These are phyloP conservation scores for Mercenaria mercenaria DNA, from an alignment of 1,140 invertebrate species.

Conservation along the genomic window DNA sequence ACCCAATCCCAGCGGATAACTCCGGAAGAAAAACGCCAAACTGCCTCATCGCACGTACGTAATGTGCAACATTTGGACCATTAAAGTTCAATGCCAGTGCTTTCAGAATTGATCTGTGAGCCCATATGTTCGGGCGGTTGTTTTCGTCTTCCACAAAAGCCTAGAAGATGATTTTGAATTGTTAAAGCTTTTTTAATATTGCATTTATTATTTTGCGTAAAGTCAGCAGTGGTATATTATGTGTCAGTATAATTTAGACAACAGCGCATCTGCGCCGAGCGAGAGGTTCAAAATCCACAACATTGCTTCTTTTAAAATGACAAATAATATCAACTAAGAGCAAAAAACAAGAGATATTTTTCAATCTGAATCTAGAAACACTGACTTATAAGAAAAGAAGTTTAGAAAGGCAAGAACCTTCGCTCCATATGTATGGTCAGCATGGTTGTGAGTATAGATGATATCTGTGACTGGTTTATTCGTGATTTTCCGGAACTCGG, in stretches of 20 bases:
- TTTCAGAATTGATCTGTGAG: slow-evolving; percentile 68
- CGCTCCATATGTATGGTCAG: slow-evolving; percentile 78
- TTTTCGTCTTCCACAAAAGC: slow-evolving; percentile 74
- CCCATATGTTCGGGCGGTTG: slow-evolving; percentile 78
- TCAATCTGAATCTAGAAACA: too few species aligned
- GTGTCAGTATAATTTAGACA: too few species aligned
- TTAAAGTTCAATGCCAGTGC: slow-evolving; percentile 58
- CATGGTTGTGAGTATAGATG: slow-evolving; percentile 79
- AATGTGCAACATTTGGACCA: slow-evolving; percentile 55
- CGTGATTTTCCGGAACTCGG: slow-evolving; percentile 77
- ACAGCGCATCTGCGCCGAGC: too few species aligned
- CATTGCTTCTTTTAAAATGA: too few species aligned
- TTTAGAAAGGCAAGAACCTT: too few species aligned
- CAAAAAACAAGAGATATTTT: too few species aligned
- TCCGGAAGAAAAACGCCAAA: slow-evolving; percentile 75
- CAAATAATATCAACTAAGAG: too few species aligned
- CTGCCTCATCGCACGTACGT: slow-evolving; percentile 74
- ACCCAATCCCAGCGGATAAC: slow-evolving; percentile 77
- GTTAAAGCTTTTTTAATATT: too few species aligned
- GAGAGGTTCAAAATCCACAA: too few species aligned
- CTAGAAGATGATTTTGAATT: slow-evolving; percentile 63
- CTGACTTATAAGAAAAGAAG: too few species aligned
- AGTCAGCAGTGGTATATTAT: too few species aligned
- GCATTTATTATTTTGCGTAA: too few species aligned
- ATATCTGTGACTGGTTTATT: slow-evolving; percentile 75